These are phyloP conservation scores for Upupa epops DNA, from an alignment of 2,113 vertebrate species.

Conservation along the genomic window DNA sequence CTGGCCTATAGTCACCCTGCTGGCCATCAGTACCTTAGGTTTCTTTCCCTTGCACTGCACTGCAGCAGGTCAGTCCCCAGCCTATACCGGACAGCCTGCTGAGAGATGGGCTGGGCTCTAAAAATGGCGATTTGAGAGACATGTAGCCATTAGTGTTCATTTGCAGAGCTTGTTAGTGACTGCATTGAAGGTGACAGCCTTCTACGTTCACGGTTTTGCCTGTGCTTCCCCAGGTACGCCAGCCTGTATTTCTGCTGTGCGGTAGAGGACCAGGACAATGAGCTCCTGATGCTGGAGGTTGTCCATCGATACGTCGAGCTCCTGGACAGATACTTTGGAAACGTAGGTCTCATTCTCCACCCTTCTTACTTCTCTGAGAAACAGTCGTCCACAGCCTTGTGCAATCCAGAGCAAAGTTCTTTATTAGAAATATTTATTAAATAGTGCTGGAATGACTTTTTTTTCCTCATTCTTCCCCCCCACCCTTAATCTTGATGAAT, in stretches of 20 bases:
- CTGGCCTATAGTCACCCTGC: too few relatives aligned
- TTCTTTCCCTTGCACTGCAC: too few relatives aligned
- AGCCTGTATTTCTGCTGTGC: conserved; percentile 93
- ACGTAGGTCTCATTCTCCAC: conserved; percentile 78
- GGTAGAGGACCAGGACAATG: conserved; percentile 88
- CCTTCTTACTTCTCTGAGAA: background rate
- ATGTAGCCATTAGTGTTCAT: background rate
- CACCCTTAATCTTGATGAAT: background rate
- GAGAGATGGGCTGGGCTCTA: background rate
- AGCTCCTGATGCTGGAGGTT: conserved; percentile 88
- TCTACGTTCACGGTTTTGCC: background rate
- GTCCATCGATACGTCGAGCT: conserved; percentile 93
- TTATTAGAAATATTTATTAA: background rate
- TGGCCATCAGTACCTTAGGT: too few relatives aligned
- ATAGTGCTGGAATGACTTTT: background rate
- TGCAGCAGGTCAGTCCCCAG: too few relatives aligned
- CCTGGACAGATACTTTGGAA: conserved; percentile 95
- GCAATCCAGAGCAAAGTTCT: background rate
- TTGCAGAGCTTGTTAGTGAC: background rate
- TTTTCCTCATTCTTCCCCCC: background rate
- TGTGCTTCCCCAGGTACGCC: conserved; percentile 83
- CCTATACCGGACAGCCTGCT: background rate
- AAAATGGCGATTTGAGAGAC: background rate
- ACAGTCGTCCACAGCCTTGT: background rate
- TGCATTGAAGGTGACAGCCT: background rate